Evolutionary conservation across 2,797 vertebrate genomes (phyloP).

Genomic region (Danio albolineatus): DNA sequence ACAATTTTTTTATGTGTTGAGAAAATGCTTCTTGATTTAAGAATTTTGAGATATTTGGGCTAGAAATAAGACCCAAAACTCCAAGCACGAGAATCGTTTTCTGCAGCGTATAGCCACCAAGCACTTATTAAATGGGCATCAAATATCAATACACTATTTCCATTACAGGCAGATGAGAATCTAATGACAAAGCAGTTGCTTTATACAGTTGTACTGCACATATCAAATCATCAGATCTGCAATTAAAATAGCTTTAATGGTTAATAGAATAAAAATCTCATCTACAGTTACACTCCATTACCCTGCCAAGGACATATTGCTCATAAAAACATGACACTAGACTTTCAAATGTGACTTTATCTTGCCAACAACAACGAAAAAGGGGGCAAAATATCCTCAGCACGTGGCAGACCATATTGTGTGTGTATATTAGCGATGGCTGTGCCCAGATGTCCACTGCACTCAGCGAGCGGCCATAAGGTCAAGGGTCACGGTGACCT

Average conservation of each 20-base stretch:
- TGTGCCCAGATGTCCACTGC: conserved; percentile 76
- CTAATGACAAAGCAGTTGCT: conserved; percentile 11
- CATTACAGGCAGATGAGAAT: neutral
- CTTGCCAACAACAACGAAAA: neutral
- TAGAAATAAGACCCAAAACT: too few species aligned
- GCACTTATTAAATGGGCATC: neutral
- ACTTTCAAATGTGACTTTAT: conserved; percentile 22
- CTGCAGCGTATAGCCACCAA: neutral
- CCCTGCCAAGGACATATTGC: conserved; percentile 63
- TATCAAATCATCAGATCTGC: conserved; percentile 22
- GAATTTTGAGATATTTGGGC: too few species aligned
- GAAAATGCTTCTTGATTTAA: too few species aligned
- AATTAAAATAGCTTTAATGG: conserved; percentile 34
- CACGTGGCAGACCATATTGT: conserved; percentile 36
- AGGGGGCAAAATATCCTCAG: conserved; percentile 19
- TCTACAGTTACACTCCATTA: conserved; percentile 68
- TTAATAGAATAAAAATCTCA: conserved; percentile 21
- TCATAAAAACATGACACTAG: conserved; percentile 58
- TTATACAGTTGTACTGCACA: neutral
- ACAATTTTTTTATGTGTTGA: too few species aligned
- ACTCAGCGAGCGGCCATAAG: conserved; percentile 69
- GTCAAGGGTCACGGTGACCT: conserved; percentile 84
- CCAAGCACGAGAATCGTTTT: too few species aligned
- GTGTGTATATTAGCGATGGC: conserved; percentile 54
- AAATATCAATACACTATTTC: neutral